These are phyloP conservation scores for Gasteruption jaculator DNA, from an alignment of 2,888 invertebrate genomes.

Conservation along the genomic window DNA sequence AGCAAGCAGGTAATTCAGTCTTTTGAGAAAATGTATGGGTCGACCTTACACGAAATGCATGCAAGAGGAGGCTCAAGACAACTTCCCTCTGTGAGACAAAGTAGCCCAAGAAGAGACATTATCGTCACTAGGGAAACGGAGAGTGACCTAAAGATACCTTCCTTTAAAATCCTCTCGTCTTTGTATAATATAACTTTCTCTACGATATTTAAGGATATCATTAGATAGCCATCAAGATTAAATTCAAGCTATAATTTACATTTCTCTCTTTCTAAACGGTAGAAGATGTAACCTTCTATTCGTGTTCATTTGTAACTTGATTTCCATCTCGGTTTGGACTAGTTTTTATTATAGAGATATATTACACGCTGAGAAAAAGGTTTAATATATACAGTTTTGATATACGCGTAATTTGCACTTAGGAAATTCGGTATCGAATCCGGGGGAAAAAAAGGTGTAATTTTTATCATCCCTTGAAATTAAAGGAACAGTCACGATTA, in stretches of 20 bases:
- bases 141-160: slow-evolving; percentile 22
- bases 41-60: slow-evolving; percentile 35
- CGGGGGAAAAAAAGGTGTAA: too few species aligned
- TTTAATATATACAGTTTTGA: too few species aligned
- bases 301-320: too few species aligned
- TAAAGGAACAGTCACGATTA: too few species aligned
- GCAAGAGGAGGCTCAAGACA: slow-evolving; percentile 29
- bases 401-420: too few species aligned
- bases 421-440: too few species aligned
- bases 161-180: neutral
- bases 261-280: slow-evolving; percentile 18
- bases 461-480: too few species aligned
- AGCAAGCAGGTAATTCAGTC: slow-evolving; percentile 34
- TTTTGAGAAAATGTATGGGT: slow-evolving; percentile 34
- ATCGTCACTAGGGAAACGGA: slow-evolving; percentile 35
- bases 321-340: too few species aligned
- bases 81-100: slow-evolving; percentile 31
- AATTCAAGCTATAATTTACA: slow-evolving; percentile 12
- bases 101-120: slow-evolving; percentile 31
- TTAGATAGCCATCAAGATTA: too few species aligned
- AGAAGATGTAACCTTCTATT: too few species aligned
- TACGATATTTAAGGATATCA: neutral
- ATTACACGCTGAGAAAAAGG: too few species aligned
- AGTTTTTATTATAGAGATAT: too few species aligned
- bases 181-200: neutral